These are phyloP conservation scores for Merops nubicus DNA, from an alignment of 2,113 vertebrate species.

Conservation along the genomic window DNA sequence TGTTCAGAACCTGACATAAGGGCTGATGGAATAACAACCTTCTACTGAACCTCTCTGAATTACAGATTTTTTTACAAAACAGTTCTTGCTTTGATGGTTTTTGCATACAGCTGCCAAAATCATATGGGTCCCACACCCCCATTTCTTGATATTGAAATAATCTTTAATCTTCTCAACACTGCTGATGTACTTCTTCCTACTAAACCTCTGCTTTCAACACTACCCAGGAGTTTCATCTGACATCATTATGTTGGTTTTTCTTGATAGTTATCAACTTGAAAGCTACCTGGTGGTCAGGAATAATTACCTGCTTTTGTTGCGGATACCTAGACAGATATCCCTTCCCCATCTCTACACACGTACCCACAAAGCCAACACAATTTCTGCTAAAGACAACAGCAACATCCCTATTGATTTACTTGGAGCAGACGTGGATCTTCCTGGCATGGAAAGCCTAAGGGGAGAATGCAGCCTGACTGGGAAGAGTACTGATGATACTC, in stretches of 20 bases:
- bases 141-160: neutral
- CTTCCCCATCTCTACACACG: neutral
- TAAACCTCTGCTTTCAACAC: neutral
- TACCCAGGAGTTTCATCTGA: neutral
- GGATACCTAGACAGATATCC: neutral
- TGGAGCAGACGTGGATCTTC: neutral
- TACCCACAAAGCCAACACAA: neutral
- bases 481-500: neutral
- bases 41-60: neutral
- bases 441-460: neutral
- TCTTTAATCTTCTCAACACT: neutral
- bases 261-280: neutral
- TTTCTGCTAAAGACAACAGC: neutral
- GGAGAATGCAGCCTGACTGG: neutral
- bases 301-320: neutral
- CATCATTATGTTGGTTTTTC: neutral
- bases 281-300: neutral
- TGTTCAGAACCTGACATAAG: neutral
- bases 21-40: neutral
- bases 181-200: neutral
- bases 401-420: neutral
- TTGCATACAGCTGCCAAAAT: neutral
- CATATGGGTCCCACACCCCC: neutral
- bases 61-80: neutral
- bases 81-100: neutral